These are phyloP conservation scores for Campoplex capitator DNA, from an alignment of 2,888 invertebrate species.

Conservation along the genomic window DNA sequence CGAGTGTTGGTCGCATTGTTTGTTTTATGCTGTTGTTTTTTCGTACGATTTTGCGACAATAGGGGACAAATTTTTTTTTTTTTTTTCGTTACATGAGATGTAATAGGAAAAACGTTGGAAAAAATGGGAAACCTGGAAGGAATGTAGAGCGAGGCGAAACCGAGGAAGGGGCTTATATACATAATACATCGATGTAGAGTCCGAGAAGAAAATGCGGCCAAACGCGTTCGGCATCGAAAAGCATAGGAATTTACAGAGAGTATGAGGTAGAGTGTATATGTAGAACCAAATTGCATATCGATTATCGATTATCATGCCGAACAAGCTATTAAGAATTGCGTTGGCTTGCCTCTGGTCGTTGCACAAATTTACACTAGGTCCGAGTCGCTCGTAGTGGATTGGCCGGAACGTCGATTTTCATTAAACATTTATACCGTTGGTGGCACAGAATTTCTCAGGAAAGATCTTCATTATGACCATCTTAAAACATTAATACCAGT, in stretches of 20 bases:
- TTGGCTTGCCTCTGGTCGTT: constrained; percentile 41
- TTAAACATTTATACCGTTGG: constrained; percentile 57
- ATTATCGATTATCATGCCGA: constrained; percentile 65
- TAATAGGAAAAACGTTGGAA: background rate
- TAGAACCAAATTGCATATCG: constrained; percentile 64
- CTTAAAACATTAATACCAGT: constrained; percentile 35
- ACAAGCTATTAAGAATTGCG: constrained; percentile 56
- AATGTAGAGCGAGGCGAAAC: constrained; percentile 1
- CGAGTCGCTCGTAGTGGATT: constrained; percentile 50
- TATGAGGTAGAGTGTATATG: constrained; percentile 9
- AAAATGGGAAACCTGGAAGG: background rate
- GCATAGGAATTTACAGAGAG: constrained; percentile 8
- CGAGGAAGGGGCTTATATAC: background rate
- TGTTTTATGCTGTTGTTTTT: background rate
- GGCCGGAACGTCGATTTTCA: constrained; percentile 67
- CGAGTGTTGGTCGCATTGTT: background rate
- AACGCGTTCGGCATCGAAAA: constrained; percentile 63
- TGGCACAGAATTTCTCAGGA: constrained; percentile 5
- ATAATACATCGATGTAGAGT: constrained; percentile 27
- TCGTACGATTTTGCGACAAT: background rate
- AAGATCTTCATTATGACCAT: constrained; percentile 37
- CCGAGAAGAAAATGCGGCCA: constrained; percentile 61
- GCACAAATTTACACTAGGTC: constrained; percentile 57
- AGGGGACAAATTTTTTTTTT: background rate
- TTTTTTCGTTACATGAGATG: background rate